A percentile compares a stretch with the other conserved stretches of the same genome.
phyloP scores from a whole-genome alignment of 2,888 invertebrate species.

The Orthosia incerta region DNA sequence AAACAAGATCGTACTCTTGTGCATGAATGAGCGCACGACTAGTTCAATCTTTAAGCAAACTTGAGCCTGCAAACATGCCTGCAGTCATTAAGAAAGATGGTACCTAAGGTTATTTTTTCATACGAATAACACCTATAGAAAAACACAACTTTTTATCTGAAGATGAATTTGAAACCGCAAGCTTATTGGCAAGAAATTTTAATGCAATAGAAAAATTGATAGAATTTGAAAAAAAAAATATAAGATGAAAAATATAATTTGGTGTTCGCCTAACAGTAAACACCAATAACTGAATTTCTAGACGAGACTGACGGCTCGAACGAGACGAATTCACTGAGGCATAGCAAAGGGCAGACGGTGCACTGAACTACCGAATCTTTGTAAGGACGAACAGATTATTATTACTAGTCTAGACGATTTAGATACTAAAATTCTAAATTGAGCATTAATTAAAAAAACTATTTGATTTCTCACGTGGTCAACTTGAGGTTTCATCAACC shows the following conservation, averaged over 20 bases:
- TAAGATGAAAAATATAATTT: slow-evolving; percentile 42
- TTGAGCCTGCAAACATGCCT: slow-evolving; percentile 19
- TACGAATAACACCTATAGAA: not conserved
- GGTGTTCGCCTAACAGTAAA: slow-evolving; percentile 58
- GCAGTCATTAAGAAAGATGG: slow-evolving; percentile 4
- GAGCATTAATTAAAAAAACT: slow-evolving; percentile 53
- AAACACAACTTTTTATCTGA: not conserved
- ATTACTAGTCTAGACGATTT: slow-evolving; percentile 75
- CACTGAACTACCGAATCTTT: slow-evolving; percentile 76
- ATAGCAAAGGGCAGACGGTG: slow-evolving; percentile 76
- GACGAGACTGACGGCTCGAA: slow-evolving; percentile 64
- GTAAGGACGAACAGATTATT: slow-evolving; percentile 72
- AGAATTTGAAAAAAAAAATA: slow-evolving; percentile 20
- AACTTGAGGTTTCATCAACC: slow-evolving; percentile 17
- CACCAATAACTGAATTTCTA: slow-evolving; percentile 64
- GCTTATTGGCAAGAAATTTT: slow-evolving; percentile 18
- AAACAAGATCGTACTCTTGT: slow-evolving; percentile 30
- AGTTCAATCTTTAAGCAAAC: slow-evolving; percentile 22
- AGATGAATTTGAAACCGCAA: slow-evolving; percentile 2
- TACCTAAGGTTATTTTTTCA: not conserved
- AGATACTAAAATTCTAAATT: slow-evolving; percentile 62
- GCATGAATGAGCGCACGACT: slow-evolving; percentile 50
- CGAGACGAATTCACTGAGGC: slow-evolving; percentile 65
- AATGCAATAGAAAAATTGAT: slow-evolving; percentile 14
- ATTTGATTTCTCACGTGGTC: slow-evolving; percentile 39